Evolutionary conservation across 1,140 invertebrate genomes (phyloP).

Genomic region (Antheraea mylitta): DNA sequence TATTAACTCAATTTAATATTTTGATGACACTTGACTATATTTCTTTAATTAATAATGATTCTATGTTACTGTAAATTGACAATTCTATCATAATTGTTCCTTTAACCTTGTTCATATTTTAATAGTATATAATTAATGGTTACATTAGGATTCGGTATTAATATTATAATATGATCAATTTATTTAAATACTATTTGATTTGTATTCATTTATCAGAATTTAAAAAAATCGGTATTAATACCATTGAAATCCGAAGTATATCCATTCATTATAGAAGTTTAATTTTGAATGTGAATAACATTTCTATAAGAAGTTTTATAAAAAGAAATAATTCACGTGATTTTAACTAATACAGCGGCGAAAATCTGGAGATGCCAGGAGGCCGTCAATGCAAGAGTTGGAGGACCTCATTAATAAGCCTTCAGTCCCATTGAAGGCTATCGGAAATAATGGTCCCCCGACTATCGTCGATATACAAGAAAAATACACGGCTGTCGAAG

Average conservation of each 20-base stretch:
- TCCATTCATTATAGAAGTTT: not conserved
- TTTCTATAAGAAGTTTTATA: not conserved
- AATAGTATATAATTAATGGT: not conserved
- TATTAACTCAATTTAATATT: slow-evolving; percentile 23
- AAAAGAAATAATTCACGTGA: not conserved
- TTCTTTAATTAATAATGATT: not conserved
- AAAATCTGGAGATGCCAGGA: slow-evolving; percentile 90
- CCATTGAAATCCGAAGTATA: not conserved
- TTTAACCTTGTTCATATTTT: not conserved
- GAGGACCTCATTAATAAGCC: slow-evolving; percentile 94
- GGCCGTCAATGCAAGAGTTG: slow-evolving; percentile 92
- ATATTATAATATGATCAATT: no score
- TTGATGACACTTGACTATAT: slow-evolving; percentile 31
- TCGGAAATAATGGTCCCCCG: slow-evolving; percentile 89
- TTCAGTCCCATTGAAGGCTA: slow-evolving; percentile 90
- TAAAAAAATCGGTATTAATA: no score
- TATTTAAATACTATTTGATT: no score
- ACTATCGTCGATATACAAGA: slow-evolving; percentile 93
- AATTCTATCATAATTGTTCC: not conserved
- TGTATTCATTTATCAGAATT: no score
- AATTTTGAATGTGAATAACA: slow-evolving; percentile 49
- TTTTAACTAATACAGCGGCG: slow-evolving; percentile 83
- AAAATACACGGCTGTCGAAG: slow-evolving; percentile 95
- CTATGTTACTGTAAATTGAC: not conserved
- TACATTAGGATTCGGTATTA: not conserved